Evolutionary conservation across 2,888 invertebrate genomes (phyloP).

Genomic region (Parnassius apollo): DNA sequence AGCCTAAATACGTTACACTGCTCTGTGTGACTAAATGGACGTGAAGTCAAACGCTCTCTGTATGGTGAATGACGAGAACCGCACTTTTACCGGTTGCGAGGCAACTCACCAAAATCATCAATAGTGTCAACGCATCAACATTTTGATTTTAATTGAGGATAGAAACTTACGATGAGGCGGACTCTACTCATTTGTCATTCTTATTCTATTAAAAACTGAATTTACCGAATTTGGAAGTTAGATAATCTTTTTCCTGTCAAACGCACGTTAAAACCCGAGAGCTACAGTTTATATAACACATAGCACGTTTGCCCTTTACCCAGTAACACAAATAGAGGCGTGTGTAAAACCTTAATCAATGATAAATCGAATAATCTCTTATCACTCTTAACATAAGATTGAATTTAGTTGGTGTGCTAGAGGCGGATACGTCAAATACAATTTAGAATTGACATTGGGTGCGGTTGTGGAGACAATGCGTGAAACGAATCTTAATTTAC

Average conservation of each 20-base stretch:
- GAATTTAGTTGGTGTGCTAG: conserved; percentile 35
- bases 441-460: conserved; percentile 68
- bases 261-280: not conserved
- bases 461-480: conserved; percentile 53
- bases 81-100: no score
- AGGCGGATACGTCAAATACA: conserved; percentile 42
- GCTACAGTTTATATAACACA: conserved; percentile 8
- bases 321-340: conserved; percentile 65
- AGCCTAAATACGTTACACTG: no score
- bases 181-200: no score
- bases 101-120: no score
- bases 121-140: no score
- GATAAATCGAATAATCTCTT: conserved; percentile 40
- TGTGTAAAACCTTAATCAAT: conserved; percentile 50
- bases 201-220: no score
- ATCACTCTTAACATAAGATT: conserved; percentile 36
- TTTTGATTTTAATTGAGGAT: no score
- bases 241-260: not conserved
- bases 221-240: no score
- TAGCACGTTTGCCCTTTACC: conserved; percentile 71
- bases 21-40: no score
- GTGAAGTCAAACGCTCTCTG: no score
- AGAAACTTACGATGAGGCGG: no score
- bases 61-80: no score
- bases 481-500: conserved; percentile 58